Conservation (phyloP, 2,888 invertebrate genomes). For the Escarpia spicata region DNA sequence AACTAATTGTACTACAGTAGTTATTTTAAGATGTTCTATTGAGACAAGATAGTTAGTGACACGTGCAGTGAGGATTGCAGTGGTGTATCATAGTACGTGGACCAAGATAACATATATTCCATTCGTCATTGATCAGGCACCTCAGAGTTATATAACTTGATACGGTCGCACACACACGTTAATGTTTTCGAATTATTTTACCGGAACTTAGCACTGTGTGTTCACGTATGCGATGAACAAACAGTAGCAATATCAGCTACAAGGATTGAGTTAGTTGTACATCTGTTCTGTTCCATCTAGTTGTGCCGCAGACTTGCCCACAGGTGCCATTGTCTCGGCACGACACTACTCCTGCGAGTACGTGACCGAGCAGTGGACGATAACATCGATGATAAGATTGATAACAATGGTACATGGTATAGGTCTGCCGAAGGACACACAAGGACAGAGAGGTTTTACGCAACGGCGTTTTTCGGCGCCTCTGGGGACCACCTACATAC, state of each 20-base stretch:
- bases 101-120: neutral
- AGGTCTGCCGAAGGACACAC: neutral
- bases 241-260: no score
- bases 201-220: no score
- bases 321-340: no score
- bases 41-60: neutral
- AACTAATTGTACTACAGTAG: no score
- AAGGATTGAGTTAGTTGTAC: no score
- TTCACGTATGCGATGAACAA: no score
- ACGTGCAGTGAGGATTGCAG: neutral
- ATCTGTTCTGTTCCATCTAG: no score
- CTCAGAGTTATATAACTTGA: no score
- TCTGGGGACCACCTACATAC: neutral
- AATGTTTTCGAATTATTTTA: no score
- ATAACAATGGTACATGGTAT: neutral
- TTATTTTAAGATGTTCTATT: neutral
- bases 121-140: neutral
- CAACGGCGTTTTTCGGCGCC: neutral
- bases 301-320: no score
- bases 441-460: neutral
- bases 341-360: no score
- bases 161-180: no score
- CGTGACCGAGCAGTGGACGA: neutral
- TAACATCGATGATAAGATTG: neutral
- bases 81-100: neutral